Conservation (phyloP, 30 jellyfish, hydroid and myxozoan species). For the Rhopilema esculentum region DNA sequence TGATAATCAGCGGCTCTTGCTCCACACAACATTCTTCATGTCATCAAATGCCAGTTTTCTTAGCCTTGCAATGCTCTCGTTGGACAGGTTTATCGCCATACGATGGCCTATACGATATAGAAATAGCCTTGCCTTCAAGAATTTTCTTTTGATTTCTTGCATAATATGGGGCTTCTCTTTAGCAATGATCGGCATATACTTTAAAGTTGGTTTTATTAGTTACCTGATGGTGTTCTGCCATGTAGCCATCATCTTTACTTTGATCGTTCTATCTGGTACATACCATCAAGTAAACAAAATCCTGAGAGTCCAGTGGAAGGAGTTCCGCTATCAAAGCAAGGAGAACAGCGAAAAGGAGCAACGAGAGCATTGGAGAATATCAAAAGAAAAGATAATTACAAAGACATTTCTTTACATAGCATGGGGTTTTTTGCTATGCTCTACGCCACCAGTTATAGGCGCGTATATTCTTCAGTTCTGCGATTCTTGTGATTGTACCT, state of each 20-base stretch:
- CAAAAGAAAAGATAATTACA: conserved; percentile 21
- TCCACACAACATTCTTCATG: conserved; percentile 65
- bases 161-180: conserved; percentile 75
- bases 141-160: conserved; percentile 53
- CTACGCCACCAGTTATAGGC: conserved; percentile 22
- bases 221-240: conserved; percentile 80
- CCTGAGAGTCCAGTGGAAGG: background rate
- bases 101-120: conserved; percentile 80
- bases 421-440: background rate
- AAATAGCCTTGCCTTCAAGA: conserved; percentile 26
- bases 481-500: conserved; percentile 21
- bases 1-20: conserved; percentile 27
- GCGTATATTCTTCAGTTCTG: conserved; percentile 50
- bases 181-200: conserved; percentile 46
- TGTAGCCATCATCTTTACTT: conserved; percentile 60
- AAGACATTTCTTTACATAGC: conserved; percentile 35
- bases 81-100: conserved; percentile 82
- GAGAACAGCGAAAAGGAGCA: background rate
- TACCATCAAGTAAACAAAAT: conserved; percentile 63
- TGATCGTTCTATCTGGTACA: conserved; percentile 74
- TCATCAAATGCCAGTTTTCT: conserved; percentile 85
- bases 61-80: conserved; percentile 71
- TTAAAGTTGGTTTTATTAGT: conserved; percentile 55
- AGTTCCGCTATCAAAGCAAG: background rate
- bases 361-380: background rate